Evolutionary conservation across 2,888 invertebrate genomes (phyloP).

Genomic region (Acanthococcus lagerstroemiae): DNA sequence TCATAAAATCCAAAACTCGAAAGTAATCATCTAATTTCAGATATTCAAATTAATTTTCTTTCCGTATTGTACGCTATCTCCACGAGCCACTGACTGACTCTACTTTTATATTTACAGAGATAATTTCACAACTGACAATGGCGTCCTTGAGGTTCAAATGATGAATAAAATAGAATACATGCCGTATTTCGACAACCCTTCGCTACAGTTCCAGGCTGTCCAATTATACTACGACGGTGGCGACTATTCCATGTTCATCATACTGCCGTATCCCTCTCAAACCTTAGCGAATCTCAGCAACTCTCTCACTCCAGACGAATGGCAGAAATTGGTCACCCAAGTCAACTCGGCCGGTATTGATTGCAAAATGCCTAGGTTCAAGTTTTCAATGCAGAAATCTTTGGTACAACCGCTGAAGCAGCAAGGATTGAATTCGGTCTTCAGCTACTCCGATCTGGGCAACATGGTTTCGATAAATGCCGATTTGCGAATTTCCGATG

Average conservation of each 20-base stretch:
- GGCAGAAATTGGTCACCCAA: not conserved
- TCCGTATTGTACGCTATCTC: too few relatives aligned
- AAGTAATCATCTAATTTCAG: too few relatives aligned
- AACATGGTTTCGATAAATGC: conserved; percentile 19
- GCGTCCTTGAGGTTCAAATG: conserved; percentile 46
- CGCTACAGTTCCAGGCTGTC: conserved; percentile 43
- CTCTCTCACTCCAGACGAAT: conserved; percentile 43
- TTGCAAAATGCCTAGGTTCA: conserved; percentile 5
- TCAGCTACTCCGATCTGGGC: conserved; percentile 47
- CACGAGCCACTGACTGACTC: not conserved
- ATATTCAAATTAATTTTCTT: too few relatives aligned
- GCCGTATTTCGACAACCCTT: conserved; percentile 48
- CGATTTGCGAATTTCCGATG: conserved; percentile 40
- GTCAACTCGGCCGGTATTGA: not conserved
- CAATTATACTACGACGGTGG: conserved; percentile 44
- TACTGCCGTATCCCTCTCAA: conserved; percentile 42
- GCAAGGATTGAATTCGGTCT: conserved; percentile 57
- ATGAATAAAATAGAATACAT: conserved; percentile 56
- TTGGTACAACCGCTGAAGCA: conserved; percentile 35
- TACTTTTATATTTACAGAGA: not conserved
- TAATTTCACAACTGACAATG: conserved; percentile 15
- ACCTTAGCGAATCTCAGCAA: conserved; percentile 40
- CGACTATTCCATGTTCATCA: conserved; percentile 44
- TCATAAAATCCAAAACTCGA: too few relatives aligned
- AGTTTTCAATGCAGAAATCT: not conserved